Evolutionary conservation across 2,113 vertebrate species (phyloP).

Genomic region (Morone saxatilis): DNA sequence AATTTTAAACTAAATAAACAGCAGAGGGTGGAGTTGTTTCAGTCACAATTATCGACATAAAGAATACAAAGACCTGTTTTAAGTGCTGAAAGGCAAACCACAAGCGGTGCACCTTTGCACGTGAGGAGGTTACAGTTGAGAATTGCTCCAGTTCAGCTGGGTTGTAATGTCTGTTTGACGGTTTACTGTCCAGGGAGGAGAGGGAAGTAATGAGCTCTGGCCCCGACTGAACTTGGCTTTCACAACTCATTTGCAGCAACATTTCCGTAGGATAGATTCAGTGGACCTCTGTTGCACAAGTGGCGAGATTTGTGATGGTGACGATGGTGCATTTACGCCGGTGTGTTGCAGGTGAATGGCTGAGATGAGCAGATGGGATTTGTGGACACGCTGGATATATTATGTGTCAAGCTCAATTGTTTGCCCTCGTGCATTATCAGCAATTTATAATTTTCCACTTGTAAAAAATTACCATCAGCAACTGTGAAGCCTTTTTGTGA

Average conservation of each 20-base stretch:
- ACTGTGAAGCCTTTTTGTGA: background rate
- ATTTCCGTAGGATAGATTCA: background rate
- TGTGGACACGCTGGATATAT: background rate
- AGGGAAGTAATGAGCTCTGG: slow-evolving; percentile 43
- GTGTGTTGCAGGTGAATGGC: slow-evolving; percentile 3
- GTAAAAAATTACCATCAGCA: slow-evolving; percentile 16
- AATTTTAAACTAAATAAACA: background rate
- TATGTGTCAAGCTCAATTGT: background rate
- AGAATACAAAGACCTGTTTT: slow-evolving; percentile 9
- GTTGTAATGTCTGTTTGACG: background rate
- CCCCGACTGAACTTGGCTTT: slow-evolving; percentile 22
- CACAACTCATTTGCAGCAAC: slow-evolving; percentile 11
- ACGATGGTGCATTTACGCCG: background rate
- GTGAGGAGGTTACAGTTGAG: slow-evolving; percentile 16
- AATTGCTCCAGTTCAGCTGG: background rate
- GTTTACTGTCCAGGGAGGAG: slow-evolving; percentile 25
- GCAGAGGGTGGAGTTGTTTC: slow-evolving; percentile 15
- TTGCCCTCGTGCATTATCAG: background rate
- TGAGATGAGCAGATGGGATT: slow-evolving; percentile 7
- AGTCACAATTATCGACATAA: background rate
- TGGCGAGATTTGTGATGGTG: background rate
- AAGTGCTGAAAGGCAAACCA: background rate
- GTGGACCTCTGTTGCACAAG: background rate
- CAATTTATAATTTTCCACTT: background rate
- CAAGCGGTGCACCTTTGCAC: background rate